Percentiles rank a stretch among this genome's conserved stretches.
Conservation (phyloP, 2,113 vertebrate genomes). For the Urocitellus parryii region DNA sequence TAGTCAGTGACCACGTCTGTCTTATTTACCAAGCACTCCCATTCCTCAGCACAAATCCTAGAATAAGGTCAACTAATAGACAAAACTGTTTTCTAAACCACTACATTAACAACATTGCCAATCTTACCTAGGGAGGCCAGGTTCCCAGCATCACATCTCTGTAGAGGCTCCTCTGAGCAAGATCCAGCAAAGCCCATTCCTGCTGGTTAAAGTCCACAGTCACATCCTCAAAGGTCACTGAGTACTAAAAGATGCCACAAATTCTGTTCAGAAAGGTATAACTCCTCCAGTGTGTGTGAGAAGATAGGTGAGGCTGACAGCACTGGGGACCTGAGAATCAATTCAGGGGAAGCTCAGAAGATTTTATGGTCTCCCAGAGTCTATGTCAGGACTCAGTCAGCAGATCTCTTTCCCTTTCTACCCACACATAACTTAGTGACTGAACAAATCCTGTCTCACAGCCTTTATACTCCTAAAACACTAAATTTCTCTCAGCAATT, state of each 20-base stretch:
- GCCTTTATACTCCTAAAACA: background rate
- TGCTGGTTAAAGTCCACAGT: slow-evolving; percentile 70
- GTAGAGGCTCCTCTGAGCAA: slow-evolving; percentile 66
- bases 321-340: background rate
- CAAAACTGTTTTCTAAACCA: background rate
- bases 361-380: background rate
- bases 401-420: background rate
- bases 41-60: slow-evolving; percentile 27
- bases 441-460: background rate
- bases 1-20: background rate
- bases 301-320: background rate
- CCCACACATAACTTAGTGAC: background rate
- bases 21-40: background rate
- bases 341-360: background rate
- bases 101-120: background rate
- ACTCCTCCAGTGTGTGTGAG: background rate
- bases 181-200: slow-evolving; percentile 74
- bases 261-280: slow-evolving; percentile 5
- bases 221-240: slow-evolving; percentile 72
- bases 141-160: slow-evolving; percentile 77
- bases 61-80: background rate
- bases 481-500: background rate
- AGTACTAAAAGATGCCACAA: slow-evolving; percentile 67
- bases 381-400: background rate
- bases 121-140: slow-evolving; percentile 70